Evolutionary conservation across 92 coral and sea anemone species (phyloP), one percentile per base, ranked within the genome.

Genomic region (Palythoa grandis): DNA sequence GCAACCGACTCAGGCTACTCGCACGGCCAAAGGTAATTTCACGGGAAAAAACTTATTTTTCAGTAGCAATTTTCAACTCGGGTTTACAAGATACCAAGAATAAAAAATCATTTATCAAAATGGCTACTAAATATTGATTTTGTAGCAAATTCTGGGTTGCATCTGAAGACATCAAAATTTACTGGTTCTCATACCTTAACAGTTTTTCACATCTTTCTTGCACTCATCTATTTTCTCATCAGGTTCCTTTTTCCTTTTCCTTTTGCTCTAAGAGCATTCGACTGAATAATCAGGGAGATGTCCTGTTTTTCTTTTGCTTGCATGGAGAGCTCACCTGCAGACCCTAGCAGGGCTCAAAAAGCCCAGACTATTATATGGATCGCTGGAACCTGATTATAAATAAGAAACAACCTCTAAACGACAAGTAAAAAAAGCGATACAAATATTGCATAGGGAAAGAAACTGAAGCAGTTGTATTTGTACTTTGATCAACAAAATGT

Each of bases 1-100:
- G 74, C 74, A 70, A 70, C 48, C 17, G 74, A 25, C 74, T 17
- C 74, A 70, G 74, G 74, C 74, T 70, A 5, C 74, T 70, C 50
- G 5, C 47, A 29, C 74, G 74, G 74, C 47, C 74, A 70, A 70
- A 70, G 70, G 48, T 70, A 70, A 70, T 16, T 25, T 70, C 74
- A 50, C 74, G 74, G 17, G 50, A 43, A 43, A 43, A 43, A 43
- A 3, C 50, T 8, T 43, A 1, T 3, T 22, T 66, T 66, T 66
- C 8, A 7, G n/a, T 15, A 38, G 17, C 20, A 2, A 20, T 66
- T 66, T 66, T 66, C 17, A 66, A 22, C 71, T 66, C 20, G 17
- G 17, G 71, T 2, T 66, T 66, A 66, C 17, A 66, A 66, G 71
- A 66, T 66, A 66, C 71, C 20, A 22, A 66, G 38, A 66, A 66